Percentiles rank a stretch among this genome's conserved stretches.
Conservation (phyloP, 2,797 vertebrate species). For the Peromyscus attwateri region DNA sequence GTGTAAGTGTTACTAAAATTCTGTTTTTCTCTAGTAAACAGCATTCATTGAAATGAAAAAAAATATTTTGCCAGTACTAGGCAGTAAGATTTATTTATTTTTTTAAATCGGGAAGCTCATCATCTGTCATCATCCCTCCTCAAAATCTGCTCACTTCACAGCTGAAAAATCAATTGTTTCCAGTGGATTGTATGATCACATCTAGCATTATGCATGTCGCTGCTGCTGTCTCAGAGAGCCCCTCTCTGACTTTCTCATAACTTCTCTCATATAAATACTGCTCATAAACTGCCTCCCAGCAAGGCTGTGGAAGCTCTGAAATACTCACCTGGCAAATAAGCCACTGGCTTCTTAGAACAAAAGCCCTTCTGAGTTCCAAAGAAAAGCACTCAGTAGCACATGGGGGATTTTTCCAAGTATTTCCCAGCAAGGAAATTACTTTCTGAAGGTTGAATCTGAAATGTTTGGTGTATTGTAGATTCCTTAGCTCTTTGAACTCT, state of each 20-base stretch:
- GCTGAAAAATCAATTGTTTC: conserved; percentile 48
- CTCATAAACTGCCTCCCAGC: conserved; percentile 55
- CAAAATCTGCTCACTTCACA: conserved; percentile 47
- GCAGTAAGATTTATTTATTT: not conserved
- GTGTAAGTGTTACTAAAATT: not conserved
- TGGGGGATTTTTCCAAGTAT: conserved; percentile 34
- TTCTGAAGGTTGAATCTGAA: not conserved
- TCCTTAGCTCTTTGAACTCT: conserved; percentile 27
- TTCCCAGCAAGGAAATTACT: not conserved
- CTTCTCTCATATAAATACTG: conserved; percentile 39
- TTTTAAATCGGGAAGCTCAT: not conserved
- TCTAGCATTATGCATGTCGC: not conserved
- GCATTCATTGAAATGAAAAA: conserved; percentile 39
- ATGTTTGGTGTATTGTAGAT: not conserved
- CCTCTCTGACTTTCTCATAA: conserved; percentile 39
- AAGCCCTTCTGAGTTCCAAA: conserved; percentile 13
- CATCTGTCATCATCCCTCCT: not conserved
- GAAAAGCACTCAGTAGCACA: conserved; percentile 14
- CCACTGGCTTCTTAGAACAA: not conserved
- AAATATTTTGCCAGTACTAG: not conserved
- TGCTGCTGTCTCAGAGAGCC: not conserved
- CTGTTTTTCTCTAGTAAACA: not conserved
- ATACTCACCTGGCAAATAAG: conserved; percentile 68
- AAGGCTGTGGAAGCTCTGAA: conserved; percentile 57
- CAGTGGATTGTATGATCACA: conserved; percentile 66